Evolutionary conservation across 2,797 vertebrate species (phyloP), one percentile per base, ranked within the genome.

Genomic region (Apodemus agrarius): DNA sequence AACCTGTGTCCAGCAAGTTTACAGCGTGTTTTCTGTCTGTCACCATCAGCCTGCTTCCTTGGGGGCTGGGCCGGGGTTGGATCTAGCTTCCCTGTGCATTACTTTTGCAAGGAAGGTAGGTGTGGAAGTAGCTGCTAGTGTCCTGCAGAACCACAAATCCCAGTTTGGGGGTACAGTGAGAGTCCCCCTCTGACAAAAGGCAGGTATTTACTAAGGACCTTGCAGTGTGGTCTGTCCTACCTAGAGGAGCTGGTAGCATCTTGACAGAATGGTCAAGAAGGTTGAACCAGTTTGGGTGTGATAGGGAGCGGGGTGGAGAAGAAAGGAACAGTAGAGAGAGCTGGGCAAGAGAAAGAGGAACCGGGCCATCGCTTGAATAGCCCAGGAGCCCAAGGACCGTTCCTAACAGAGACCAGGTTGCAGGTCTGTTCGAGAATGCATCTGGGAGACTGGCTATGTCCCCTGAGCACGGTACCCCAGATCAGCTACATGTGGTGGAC

Each of bases 51-150:
- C 46, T 10, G 1, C 49, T 6, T 11, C 89, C 40, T 22, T 13
- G 21, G 16, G 17, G 31, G n/a, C 72, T 1, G 13, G 46, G 52
- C 29, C 3, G 0, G 8, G 69, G 46, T 57, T 21, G 46, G 49
- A 57, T 67, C 74, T 22, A 1, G 12, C 11, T 49, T 43, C 67
- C 8, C 79, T 75, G 59, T 1, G 5, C 0, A 6, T 49, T 0
- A 4, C 13, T 74, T 85, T 63, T 43, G 46, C 31, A 6, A 37
- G 91, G 52, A 52, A 43, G 12, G 59, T 3, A 1, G 43, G 12
- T 0, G 0, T 0, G 0, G 75, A 34, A 26, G 29, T 65, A 1
- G 6, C 22, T 29, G 0, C 6, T 11, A 2, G 0, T 0, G 49
- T 31, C 75, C 16, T 0, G 61, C 65, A 2, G 86, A n/a, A 40